Percentiles rank a stretch among this genome's conserved stretches.
These are phyloP conservation scores for Metopia argyrocephala DNA, from an alignment of 2,888 invertebrate genomes.

Conservation along the genomic window DNA sequence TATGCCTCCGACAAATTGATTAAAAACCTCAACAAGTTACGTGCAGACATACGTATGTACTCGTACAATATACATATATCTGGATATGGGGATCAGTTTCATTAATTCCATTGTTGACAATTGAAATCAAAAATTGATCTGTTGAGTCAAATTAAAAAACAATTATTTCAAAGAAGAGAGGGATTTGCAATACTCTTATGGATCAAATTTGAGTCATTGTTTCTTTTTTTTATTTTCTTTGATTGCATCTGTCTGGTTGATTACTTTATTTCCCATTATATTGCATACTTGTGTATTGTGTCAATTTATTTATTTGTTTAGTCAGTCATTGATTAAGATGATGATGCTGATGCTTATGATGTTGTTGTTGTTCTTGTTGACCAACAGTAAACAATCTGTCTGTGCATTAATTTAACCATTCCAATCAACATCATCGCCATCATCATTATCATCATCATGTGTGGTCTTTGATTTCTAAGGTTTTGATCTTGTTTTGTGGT, in stretches of 20 bases:
- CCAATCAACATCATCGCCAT: background rate
- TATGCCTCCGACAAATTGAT: conserved; percentile 33
- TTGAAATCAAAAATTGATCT: conserved; percentile 42
- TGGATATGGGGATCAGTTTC: conserved; percentile 51
- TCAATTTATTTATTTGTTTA: conserved; percentile 52
- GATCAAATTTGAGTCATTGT: no score
- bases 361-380: conserved; percentile 2
- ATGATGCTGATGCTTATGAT: conserved; percentile 17
- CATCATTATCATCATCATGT: conserved; percentile 24
- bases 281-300: conserved; percentile 58
- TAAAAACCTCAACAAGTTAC: conserved; percentile 24
- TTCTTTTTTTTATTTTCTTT: background rate
- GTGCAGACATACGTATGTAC: background rate
- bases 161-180: no score
- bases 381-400: background rate
- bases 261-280: conserved; percentile 57
- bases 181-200: no score
- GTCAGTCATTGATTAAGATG: conserved; percentile 14
- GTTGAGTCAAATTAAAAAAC: conserved; percentile 48
- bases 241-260: conserved; percentile 28
- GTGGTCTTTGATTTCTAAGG: conserved; percentile 47
- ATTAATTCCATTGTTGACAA: conserved; percentile 10
- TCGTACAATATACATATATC: background rate
- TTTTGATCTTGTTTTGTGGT: conserved; percentile 59
- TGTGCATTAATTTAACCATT: background rate